phyloP scores from a whole-genome alignment of 2,113 vertebrate species.

The Neoarius graeffei region DNA sequence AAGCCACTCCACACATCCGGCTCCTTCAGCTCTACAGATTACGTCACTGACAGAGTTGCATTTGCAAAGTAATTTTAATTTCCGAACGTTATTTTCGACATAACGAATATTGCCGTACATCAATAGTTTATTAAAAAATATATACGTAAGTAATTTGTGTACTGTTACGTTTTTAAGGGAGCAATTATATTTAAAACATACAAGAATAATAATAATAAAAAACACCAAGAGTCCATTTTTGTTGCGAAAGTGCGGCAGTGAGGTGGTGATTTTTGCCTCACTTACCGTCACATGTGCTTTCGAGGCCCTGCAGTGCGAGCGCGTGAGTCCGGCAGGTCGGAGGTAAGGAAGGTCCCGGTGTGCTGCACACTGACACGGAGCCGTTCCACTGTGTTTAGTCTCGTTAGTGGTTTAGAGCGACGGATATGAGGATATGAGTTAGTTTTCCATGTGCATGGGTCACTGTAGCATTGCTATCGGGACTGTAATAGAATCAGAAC shows the following conservation, averaged over 20 bases:
- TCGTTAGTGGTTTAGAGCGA: not conserved
- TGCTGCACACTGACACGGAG: not conserved
- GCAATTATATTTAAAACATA: not conserved
- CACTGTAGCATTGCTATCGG: not conserved
- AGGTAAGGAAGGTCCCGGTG: not conserved
- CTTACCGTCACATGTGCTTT: slow-evolving; percentile 56
- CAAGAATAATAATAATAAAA: not conserved
- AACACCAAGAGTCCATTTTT: not conserved
- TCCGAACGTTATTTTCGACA: slow-evolving; percentile 12
- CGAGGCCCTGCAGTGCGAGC: not conserved
- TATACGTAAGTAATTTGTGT: not conserved
- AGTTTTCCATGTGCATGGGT: not conserved
- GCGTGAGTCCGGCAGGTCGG: not conserved
- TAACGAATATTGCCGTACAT: not conserved
- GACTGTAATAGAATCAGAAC: too few relatives aligned
- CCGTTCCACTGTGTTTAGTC: too few relatives aligned
- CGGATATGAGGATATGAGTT: not conserved
- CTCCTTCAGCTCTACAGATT: not conserved
- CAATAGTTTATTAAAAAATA: too few relatives aligned
- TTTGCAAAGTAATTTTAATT: not conserved
- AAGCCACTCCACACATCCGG: not conserved
- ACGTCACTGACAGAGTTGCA: not conserved
- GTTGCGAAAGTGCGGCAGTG: slow-evolving; percentile 36
- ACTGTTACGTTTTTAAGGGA: not conserved
- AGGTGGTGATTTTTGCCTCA: not conserved